These are phyloP conservation scores for Carassius carassius DNA, from an alignment of 2,113 vertebrate genomes.

Conservation along the genomic window DNA sequence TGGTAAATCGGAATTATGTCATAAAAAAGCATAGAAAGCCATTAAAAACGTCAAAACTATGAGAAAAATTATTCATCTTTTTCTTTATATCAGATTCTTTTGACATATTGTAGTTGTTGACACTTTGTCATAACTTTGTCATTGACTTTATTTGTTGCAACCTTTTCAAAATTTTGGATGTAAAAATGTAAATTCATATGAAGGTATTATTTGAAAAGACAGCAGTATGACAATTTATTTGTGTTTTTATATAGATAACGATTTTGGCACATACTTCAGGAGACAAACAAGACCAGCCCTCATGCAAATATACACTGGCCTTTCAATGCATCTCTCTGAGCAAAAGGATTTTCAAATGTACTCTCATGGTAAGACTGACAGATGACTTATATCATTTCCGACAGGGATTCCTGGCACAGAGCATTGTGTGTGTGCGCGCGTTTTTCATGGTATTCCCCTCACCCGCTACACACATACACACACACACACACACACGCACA, in stretches of 20 bases:
- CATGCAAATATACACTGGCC: neutral
- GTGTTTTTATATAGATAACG: neutral
- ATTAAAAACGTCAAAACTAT: too few species aligned
- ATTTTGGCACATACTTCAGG: neutral
- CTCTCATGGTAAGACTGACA: conserved; percentile 2
- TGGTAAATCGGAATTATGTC: neutral
- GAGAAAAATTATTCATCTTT: too few species aligned
- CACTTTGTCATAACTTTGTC: neutral
- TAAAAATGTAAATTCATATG: neutral
- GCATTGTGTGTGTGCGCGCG: neutral
- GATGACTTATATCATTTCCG: conserved; percentile 54
- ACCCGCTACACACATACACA: neutral
- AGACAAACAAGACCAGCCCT: neutral
- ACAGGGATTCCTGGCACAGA: conserved; percentile 66
- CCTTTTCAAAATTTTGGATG: neutral
- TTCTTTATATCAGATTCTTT: too few species aligned
- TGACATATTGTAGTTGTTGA: too few species aligned
- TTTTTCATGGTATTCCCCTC: conserved; percentile 49
- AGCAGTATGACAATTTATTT: neutral
- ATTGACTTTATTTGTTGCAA: neutral
- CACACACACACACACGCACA: conserved; percentile 7
- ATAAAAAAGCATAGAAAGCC: neutral
- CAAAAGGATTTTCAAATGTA: conserved; percentile 18
- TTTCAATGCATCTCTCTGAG: neutral
- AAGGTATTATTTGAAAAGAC: neutral